Conservation (phyloP, 2,797 vertebrate genomes). For the Scleropages formosus region DNA sequence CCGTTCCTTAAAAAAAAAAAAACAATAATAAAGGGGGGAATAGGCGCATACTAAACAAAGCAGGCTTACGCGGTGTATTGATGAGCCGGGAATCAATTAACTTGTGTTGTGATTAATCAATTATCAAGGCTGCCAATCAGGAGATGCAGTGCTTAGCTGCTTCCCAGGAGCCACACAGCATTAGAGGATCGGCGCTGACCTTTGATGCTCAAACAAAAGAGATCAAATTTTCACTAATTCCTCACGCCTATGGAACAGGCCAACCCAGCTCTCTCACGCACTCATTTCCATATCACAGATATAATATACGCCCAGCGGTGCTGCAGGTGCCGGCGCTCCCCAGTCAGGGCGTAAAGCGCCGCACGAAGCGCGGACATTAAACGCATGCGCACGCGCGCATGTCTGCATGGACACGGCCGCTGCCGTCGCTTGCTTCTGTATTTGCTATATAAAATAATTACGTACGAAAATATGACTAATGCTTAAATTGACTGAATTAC, state of each 20-base stretch:
- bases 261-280: not conserved
- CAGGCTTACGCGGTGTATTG: slow-evolving; percentile 54
- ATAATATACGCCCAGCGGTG: too few species aligned
- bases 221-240: slow-evolving; percentile 16
- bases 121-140: slow-evolving; percentile 45
- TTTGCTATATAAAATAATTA: too few species aligned
- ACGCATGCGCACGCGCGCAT: not conserved
- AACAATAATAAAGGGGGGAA: too few species aligned
- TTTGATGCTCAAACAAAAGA: slow-evolving; percentile 33
- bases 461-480: not conserved
- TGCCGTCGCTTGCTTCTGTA: too few species aligned
- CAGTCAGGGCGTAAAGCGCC: not conserved
- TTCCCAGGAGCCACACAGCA: slow-evolving; percentile 38
- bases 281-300: slow-evolving; percentile 11
- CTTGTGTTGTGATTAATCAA: slow-evolving; percentile 59
- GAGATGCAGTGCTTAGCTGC: slow-evolving; percentile 52
- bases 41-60: slow-evolving; percentile 46
- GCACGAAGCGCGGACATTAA: not conserved
- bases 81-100: slow-evolving; percentile 61
- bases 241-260: not conserved
- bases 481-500: not conserved
- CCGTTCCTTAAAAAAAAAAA: slow-evolving; percentile 52
- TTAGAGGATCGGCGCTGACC: slow-evolving; percentile 54
- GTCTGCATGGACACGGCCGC: not conserved
- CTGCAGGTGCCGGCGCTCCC: too few species aligned